A percentile compares a stretch with the other conserved stretches of the same genome.
phyloP scores from a whole-genome alignment of 2,797 vertebrate genomes.

The Geotrypetes seraphini region DNA sequence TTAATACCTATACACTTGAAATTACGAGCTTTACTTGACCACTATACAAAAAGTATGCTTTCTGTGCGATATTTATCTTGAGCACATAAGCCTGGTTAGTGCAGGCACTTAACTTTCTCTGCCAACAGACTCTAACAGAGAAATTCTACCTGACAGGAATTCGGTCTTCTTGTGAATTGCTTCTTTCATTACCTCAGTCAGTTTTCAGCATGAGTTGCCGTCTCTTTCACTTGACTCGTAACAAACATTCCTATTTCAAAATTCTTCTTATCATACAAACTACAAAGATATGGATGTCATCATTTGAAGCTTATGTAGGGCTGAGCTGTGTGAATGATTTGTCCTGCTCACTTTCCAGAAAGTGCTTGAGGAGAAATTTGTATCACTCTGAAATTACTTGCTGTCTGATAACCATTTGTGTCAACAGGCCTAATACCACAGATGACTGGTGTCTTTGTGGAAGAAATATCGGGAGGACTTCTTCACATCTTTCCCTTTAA shows the following conservation, averaged over 20 bases:
- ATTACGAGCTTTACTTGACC: too few relatives aligned
- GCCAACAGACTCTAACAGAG: conserved; percentile 15
- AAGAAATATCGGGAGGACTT: conserved; percentile 28
- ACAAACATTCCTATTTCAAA: conserved; percentile 42
- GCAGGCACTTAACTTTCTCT: conserved; percentile 25
- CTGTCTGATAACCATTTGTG: conserved; percentile 42
- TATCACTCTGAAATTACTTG: conserved; percentile 50
- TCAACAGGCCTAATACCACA: conserved; percentile 42
- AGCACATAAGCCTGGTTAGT: neutral
- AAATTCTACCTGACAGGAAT: conserved; percentile 43
- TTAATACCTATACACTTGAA: too few relatives aligned
- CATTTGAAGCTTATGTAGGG: conserved; percentile 60
- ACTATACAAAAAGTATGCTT: too few relatives aligned
- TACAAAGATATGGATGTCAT: conserved; percentile 57
- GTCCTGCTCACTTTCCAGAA: conserved; percentile 46
- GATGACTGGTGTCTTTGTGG: conserved; percentile 49
- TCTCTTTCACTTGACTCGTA: conserved; percentile 43
- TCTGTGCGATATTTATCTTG: neutral
- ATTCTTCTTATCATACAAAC: conserved; percentile 41
- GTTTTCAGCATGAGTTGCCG: conserved; percentile 23
- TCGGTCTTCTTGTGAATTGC: conserved; percentile 47
- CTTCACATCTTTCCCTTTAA: conserved; percentile 37
- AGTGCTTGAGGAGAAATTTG: conserved; percentile 54
- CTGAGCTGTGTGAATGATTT: conserved; percentile 52
- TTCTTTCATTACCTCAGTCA: conserved; percentile 51